Conservation (phyloP, 2,888 invertebrate genomes). For the Leptarthrus brevirostris region DNA sequence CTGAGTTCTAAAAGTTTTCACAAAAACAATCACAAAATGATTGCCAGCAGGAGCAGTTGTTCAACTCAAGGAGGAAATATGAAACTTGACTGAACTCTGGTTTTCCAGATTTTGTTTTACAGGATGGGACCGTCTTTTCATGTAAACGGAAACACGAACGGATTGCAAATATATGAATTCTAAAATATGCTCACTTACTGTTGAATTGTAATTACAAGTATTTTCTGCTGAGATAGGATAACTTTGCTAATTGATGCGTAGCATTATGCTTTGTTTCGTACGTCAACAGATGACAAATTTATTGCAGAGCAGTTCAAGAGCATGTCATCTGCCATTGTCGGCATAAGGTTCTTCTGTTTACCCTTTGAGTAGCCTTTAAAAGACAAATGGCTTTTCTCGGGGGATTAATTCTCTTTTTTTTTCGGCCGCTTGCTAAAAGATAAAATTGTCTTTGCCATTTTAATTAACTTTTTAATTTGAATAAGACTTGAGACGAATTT, state of each 20-base stretch:
- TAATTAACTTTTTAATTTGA: conserved; percentile 41
- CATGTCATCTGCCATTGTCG: not conserved
- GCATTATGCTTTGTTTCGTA: not conserved
- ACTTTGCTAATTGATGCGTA: not conserved
- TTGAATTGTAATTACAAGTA: conserved; percentile 11
- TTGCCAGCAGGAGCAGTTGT: no score
- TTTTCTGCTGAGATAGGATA: conserved; percentile 12
- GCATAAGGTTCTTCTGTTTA: not conserved
- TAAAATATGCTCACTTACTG: no score
- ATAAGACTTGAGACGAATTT: not conserved
- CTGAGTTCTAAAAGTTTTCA: no score
- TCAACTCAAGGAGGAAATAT: no score
- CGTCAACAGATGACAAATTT: conserved; percentile 14
- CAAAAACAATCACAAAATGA: no score
- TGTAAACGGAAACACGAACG: no score
- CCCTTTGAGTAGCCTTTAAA: not conserved
- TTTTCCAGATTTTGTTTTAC: no score
- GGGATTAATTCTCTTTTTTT: conserved; percentile 28
- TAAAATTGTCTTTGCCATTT: conserved; percentile 31
- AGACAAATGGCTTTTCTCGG: conserved; percentile 17
- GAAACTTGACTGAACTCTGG: no score
- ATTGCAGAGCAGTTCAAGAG: not conserved
- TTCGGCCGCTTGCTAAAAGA: not conserved
- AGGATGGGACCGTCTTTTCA: no score
- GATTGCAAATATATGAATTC: no score